Base-by-base conservation (phyloP, 2,797 vertebrate genomes). In the Cuculus canorus region DNA sequence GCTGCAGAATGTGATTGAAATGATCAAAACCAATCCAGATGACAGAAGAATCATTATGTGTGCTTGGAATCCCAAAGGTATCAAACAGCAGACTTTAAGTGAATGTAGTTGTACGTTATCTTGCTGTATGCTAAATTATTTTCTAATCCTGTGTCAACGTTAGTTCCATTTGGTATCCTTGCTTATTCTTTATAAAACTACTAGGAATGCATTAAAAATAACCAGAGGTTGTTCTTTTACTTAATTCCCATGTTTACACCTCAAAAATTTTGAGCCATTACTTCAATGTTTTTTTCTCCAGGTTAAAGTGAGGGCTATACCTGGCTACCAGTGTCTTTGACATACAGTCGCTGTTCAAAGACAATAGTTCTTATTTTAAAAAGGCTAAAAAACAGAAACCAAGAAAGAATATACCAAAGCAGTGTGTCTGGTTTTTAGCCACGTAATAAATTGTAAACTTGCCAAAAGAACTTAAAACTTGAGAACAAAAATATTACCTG, bases 61-160 rank as follows among this genome's bases (percentile, higher is more conserved):
- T 59, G 98, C 99, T 11, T 99, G 99, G 99, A 99, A 99, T 97
- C 99, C 99, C 17, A 99, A 99, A 99, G 99, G 99, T 99, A 93
- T 41, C 19, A 28, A 71, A 32, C 28, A n/a, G 17, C 37, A 80
- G 35, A 47, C 9, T 13, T 77, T 3, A 50, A 65, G 43, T 56
- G 45, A 86, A 87, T 47, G 17, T 3, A 7, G 33, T 66, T 85
- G 30, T 23, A 41, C 6, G 1, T 85, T 50, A 23, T 35, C 52
- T 66, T 78, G 13, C 21, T 71, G 50, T 64, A 28, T 78, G 54
- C 22, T 89, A 37, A 82, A 48, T 17, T 43, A 5, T 50, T 13
- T 81, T 72, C 30, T 82, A 2, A 52, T 86, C 18, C 45, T 61
- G 8, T 75, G 72, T 72, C 37, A 83, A 8, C 21, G 37, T 61